Evolutionary conservation across 1,140 invertebrate species (phyloP).

Genomic region (Campoletis sonorensis): DNA sequence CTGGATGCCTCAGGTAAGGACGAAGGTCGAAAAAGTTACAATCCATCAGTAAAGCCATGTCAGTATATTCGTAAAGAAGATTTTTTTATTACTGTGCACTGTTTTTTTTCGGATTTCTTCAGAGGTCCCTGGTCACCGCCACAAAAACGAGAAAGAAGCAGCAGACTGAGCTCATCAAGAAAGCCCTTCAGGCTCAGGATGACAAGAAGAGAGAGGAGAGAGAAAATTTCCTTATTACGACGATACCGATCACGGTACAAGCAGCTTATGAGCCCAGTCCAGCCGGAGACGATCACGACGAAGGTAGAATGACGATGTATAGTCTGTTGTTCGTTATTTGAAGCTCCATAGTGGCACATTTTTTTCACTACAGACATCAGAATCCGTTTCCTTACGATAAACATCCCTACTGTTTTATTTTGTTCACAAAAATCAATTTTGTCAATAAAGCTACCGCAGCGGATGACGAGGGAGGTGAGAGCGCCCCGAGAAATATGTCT

Average conservation of each 20-base stretch:
- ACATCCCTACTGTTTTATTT: too few relatives aligned
- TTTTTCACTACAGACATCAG: too few relatives aligned
- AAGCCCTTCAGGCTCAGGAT: conserved; percentile 95
- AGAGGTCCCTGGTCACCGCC: conserved; percentile 97
- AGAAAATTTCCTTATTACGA: conserved; percentile 97
- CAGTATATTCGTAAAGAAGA: conserved; percentile 73
- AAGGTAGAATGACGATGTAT: conserved; percentile 77
- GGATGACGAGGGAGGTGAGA: conserved; percentile 85
- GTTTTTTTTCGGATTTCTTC: conserved; percentile 61
- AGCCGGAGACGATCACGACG: conserved; percentile 90
- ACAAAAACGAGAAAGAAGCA: conserved; percentile 99
- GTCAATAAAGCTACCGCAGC: conserved; percentile 61
- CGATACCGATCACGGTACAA: conserved; percentile 96
- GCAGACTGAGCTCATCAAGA: conserved; percentile 97
- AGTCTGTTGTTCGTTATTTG: too few relatives aligned
- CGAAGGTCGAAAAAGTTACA: conserved; percentile 99
- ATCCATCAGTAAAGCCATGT: conserved; percentile 99
- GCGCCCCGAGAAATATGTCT: conserved; percentile 80
- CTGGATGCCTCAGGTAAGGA: conserved; percentile 98
- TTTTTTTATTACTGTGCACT: conserved; percentile 27
- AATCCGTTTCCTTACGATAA: too few relatives aligned
- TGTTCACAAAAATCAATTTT: neutral
- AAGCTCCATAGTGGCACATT: too few relatives aligned
- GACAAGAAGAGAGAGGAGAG: conserved; percentile 95
- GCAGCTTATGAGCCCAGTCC: conserved; percentile 96